phyloP scores from a whole-genome alignment of 2,113 vertebrate species.

The Oreochromis aureus region DNA sequence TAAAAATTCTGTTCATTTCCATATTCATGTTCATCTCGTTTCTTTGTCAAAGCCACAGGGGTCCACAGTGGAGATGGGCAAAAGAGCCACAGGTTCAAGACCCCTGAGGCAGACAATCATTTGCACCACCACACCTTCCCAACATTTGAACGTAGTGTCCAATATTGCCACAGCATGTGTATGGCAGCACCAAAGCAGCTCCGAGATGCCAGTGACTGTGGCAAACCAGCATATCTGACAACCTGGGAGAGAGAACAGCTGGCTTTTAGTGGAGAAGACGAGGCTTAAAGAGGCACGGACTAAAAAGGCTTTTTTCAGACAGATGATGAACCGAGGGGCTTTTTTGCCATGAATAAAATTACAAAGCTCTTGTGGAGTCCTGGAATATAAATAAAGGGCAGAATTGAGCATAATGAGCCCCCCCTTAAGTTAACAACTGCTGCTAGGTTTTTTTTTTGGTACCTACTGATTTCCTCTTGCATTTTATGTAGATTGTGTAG shows the following conservation, averaged over 20 bases:
- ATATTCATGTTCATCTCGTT: neutral
- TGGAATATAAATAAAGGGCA: neutral
- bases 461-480: neutral
- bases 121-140: neutral
- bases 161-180: neutral
- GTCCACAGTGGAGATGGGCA: neutral
- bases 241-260: neutral
- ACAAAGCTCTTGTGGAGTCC: neutral
- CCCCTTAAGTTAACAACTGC: neutral
- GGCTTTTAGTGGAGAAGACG: neutral
- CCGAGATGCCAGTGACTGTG: neutral
- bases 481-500: neutral
- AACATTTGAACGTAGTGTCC: neutral
- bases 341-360: neutral
- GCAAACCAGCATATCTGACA: neutral
- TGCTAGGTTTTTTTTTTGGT: neutral
- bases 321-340: neutral
- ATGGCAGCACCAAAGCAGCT: neutral
- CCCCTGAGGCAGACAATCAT: neutral
- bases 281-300: neutral
- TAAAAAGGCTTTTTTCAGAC: neutral
- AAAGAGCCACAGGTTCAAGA: neutral
- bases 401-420: neutral
- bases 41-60: neutral
- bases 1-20: accelerated